phyloP scores from a whole-genome alignment of 2,888 invertebrate genomes.

The Eumacrocentrus americanus region DNA sequence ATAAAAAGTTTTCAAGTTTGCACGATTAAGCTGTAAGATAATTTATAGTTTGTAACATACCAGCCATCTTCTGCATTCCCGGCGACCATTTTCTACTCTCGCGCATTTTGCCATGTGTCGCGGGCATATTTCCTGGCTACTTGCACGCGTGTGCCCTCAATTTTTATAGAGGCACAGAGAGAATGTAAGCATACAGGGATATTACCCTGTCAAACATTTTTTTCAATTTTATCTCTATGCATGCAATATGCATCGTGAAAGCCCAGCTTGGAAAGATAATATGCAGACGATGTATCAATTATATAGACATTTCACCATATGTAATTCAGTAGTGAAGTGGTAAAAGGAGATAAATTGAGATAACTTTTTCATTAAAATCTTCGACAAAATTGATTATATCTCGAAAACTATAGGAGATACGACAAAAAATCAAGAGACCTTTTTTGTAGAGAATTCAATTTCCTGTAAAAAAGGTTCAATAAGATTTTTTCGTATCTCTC shows the following conservation, averaged over 20 bases:
- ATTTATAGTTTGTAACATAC: constrained; percentile 7
- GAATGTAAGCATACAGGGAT: neutral
- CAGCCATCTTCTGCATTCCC: neutral
- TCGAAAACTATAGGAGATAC: too few species aligned
- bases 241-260: too few species aligned
- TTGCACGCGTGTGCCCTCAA: neutral
- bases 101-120: constrained; percentile 27
- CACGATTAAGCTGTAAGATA: constrained; percentile 53
- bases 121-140: constrained; percentile 19
- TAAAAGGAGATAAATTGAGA: too few species aligned
- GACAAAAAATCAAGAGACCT: too few species aligned
- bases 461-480: too few species aligned
- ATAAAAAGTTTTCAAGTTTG: constrained; percentile 52
- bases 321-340: too few species aligned
- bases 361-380: too few species aligned
- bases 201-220: neutral
- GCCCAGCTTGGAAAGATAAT: neutral
- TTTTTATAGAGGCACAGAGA: neutral
- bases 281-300: neutral
- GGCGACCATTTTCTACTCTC: neutral
- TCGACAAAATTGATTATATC: too few species aligned
- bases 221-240: neutral
- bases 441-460: too few species aligned
- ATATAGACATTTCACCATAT: too few species aligned
- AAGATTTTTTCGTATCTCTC: too few species aligned